These are phyloP conservation scores for Orius insidiosus DNA, from an alignment of 1,140 invertebrate genomes.

Conservation along the genomic window DNA sequence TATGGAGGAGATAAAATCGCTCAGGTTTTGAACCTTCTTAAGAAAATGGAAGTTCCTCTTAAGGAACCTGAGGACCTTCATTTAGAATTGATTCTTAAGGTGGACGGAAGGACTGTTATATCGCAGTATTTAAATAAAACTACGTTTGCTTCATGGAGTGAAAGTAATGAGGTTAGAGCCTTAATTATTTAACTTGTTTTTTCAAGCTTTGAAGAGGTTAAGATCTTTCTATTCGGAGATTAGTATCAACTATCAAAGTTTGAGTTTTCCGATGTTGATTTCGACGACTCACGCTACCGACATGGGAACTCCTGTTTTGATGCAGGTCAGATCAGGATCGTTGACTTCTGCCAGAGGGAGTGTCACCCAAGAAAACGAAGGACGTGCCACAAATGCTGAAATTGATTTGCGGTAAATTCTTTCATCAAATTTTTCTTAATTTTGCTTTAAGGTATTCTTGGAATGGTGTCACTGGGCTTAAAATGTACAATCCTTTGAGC, in stretches of 20 bases:
- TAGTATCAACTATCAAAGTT: constrained; percentile 32
- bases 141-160: constrained; percentile 29
- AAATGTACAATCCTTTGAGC: constrained; percentile 36
- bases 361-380: constrained; percentile 21
- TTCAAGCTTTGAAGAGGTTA: constrained; percentile 25
- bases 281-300: constrained; percentile 29
- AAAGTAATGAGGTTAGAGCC: constrained; percentile 25
- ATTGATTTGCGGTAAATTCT: constrained; percentile 38
- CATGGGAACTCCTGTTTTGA: constrained; percentile 32
- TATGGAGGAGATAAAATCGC: constrained; percentile 26
- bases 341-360: constrained; percentile 21
- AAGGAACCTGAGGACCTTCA: constrained; percentile 29
- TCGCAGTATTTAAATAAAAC: constrained; percentile 38
- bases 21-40: constrained; percentile 31
- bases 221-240: constrained; percentile 31
- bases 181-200: constrained; percentile 20
- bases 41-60: constrained; percentile 31
- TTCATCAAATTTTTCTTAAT: too few species aligned
- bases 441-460: constrained; percentile 30
- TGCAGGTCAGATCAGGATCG: constrained; percentile 19
- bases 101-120: constrained; percentile 37
- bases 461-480: constrained; percentile 34
- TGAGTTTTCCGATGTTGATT: constrained; percentile 30
- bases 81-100: constrained; percentile 35
- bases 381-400: constrained; percentile 32